Evolutionary conservation across 2,888 invertebrate species (phyloP).

Genomic region (Nomada lathburiana): DNA sequence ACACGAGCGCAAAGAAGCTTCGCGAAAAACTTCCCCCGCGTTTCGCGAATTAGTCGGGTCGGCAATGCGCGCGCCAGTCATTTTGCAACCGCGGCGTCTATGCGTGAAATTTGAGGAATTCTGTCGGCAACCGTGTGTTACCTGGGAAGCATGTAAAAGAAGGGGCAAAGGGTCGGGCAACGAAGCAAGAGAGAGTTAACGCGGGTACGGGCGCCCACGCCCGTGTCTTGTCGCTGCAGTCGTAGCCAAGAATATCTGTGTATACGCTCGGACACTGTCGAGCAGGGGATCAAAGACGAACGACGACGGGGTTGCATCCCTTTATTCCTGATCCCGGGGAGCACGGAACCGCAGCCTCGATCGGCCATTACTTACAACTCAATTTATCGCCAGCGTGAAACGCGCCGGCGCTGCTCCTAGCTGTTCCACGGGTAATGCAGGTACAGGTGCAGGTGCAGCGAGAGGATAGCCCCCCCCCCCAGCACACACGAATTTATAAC

Average conservation of each 20-base stretch:
- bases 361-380: slow-evolving; percentile 70
- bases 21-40: too few species aligned
- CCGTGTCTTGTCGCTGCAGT: slow-evolving; percentile 7
- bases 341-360: slow-evolving; percentile 53
- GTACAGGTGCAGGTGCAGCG: slow-evolving; percentile 57
- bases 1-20: too few species aligned
- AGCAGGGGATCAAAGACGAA: slow-evolving; percentile 18
- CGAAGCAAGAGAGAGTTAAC: neutral
- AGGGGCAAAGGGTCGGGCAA: neutral
- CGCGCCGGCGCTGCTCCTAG: slow-evolving; percentile 47
- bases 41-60: too few species aligned
- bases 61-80: too few species aligned
- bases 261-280: slow-evolving; percentile 9
- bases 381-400: slow-evolving; percentile 67
- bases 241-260: neutral
- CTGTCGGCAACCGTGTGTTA: slow-evolving; percentile 4
- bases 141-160: slow-evolving; percentile 5
- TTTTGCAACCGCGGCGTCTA: neutral
- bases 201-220: neutral
- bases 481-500: slow-evolving; percentile 69
- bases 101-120: slow-evolving; percentile 27
- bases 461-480: slow-evolving; percentile 46
- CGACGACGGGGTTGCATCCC: slow-evolving; percentile 17
- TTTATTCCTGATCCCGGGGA: slow-evolving; percentile 57
- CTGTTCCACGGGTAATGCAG: slow-evolving; percentile 63